A percentile compares a stretch with the other conserved stretches of the same genome.
These are phyloP conservation scores for Nasonia vitripennis DNA, from an alignment of 1,140 invertebrate species.

Conservation along the genomic window DNA sequence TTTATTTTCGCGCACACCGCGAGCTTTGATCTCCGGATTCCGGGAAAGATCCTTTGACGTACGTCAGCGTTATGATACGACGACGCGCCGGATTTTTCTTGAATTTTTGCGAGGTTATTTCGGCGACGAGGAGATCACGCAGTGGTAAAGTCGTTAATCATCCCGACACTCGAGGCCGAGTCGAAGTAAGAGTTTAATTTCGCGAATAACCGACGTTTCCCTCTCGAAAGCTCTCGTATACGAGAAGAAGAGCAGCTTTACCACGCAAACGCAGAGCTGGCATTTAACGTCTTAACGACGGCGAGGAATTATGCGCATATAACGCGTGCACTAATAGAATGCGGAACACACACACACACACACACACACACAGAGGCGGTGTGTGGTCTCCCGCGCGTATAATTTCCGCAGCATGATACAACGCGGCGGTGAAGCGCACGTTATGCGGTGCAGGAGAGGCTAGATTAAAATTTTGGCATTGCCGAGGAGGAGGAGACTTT, in stretches of 20 bases:
- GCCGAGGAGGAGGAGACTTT: not conserved
- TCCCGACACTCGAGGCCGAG: not conserved
- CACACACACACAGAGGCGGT: not conserved
- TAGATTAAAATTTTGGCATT: slow-evolving; percentile 15
- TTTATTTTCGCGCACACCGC: too few relatives aligned
- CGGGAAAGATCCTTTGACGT: not conserved
- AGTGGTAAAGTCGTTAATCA: too few relatives aligned
- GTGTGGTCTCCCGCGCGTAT: not conserved
- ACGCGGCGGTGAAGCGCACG: slow-evolving; percentile 10
- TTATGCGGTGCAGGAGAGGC: not conserved
- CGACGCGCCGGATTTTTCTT: not conserved
- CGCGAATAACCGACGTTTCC: too few relatives aligned
- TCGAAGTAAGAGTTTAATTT: too few relatives aligned
- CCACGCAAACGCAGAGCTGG: too few relatives aligned
- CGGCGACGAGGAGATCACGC: not conserved
- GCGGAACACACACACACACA: not conserved
- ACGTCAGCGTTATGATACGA: not conserved
- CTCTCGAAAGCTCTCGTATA: too few relatives aligned
- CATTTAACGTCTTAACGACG: too few relatives aligned
- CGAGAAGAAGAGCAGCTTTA: too few relatives aligned
- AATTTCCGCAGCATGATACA: slow-evolving; percentile 36
- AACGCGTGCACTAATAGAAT: not conserved
- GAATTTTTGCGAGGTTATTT: not conserved
- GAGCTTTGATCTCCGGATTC: not conserved
- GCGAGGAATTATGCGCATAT: not conserved